Base-by-base conservation (phyloP, 2,113 vertebrate species). In the Aldabrachelys gigantea region DNA sequence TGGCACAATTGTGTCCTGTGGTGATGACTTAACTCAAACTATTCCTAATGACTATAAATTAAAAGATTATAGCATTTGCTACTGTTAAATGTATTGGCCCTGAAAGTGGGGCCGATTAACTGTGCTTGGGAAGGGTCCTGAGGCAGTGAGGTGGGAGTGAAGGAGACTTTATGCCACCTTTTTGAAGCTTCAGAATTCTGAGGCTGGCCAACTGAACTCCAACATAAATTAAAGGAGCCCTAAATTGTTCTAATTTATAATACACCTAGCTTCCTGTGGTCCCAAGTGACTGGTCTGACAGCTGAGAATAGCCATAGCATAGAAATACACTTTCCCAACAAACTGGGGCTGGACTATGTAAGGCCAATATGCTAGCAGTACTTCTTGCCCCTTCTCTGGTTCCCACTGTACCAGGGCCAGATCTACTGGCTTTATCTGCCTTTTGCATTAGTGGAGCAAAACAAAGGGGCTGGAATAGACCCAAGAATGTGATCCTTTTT, bases 311-410 rank as follows among this genome's bases (percentile, higher is more conserved):
- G 62, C 59, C 29, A 19, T 17, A n/a, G 65, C 19, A 38, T 38
- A 72, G 57, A 62, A 72, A 72, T 72, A 13, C 2, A 5, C 80
- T 93, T 80, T 54, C 3, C 2, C 3, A 27, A 31, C 31, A 89
- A 90, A 57, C 13, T 21, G 11, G 12, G 9, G 59, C 54, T 89
- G n/a, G 25, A 83, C 84, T 76, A 13, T 4, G 29, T 78, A 88
- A 76, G n/a, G 47, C 54, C 27, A 76, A 2, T 1, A 75, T 93
- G 24, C 8, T 4, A 21, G 6, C 35, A 81, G 5, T 0, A 0
- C 8, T 3, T 69, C 80, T 2, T 8, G 11, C 31, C 10, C 3
- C 16, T 59, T 82, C 65, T 38, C 19, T 72, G 10, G 65, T 72
- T 12, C 25, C 2, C 1, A 6, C 75, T 92, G 8, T 2, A 1